Percentiles rank a stretch among this genome's conserved stretches.
Conservation (phyloP, 2,797 vertebrate species). For the Petrocephalus schoutedeni region DNA sequence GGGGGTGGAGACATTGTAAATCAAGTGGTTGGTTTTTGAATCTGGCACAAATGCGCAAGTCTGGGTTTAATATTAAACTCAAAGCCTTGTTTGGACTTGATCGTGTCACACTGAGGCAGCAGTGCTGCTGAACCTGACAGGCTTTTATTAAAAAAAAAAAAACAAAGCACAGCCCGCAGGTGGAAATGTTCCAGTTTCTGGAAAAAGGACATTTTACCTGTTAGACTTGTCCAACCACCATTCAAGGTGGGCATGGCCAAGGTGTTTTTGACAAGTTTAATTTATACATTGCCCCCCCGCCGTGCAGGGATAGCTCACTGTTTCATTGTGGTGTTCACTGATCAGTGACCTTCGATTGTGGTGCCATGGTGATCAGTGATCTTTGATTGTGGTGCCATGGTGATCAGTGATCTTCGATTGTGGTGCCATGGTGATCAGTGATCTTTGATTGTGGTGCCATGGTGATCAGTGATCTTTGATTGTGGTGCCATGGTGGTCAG, state of each 20-base stretch:
- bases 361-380: not conserved
- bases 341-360: not conserved
- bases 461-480: not conserved
- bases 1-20: not conserved
- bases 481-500: no score
- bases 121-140: not conserved
- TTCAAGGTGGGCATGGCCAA: not conserved
- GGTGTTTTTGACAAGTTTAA: not conserved
- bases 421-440: no score
- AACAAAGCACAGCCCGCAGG: not conserved
- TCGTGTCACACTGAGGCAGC: not conserved
- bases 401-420: not conserved
- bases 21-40: not conserved
- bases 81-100: not conserved
- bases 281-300: not conserved
- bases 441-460: not conserved
- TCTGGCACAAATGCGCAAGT: no score
- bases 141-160: not conserved
- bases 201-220: not conserved
- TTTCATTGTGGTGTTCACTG: no score
- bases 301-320: not conserved
- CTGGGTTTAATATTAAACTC: not conserved
- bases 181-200: not conserved
- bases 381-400: no score
- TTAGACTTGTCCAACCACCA: not conserved